Base-by-base conservation (phyloP, 2,888 invertebrate genomes). In the Ceramica pisi region DNA sequence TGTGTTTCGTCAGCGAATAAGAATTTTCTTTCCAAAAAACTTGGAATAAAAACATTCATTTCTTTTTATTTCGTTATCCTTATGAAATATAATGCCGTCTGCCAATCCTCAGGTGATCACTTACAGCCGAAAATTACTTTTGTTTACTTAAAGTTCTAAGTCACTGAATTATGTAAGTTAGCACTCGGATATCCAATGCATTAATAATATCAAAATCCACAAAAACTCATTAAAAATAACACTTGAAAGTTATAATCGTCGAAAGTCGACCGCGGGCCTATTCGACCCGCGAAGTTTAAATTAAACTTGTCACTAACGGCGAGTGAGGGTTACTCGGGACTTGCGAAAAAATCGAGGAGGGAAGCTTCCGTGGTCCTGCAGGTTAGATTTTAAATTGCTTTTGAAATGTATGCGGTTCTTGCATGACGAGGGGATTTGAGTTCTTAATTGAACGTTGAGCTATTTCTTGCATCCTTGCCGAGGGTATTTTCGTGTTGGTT, bases 211-310 rank as follows among this genome's bases (percentile, higher is more conserved):
- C 71, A 82, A 89, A 91, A 91, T 90, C 88, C 89, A 87, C 87
- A 89, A 91, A 92, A 94, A 93, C 91, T 94, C 94, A 93, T 94
- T 94, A 93, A 94, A 94, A 94, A 94, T 94, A 93, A 93, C 94
- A 93, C 91, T 93, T 92, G 73, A 86, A 94, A 94, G 90, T 94
- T 94, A 91, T 94, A 93, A 94, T 92, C 92, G 93, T 89, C 89
- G 82, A 87, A 88, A 87, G 82, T 87, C 87, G 87, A 83, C 87
- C 87, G 84, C 87, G 90, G 92, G 91, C 90, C 92, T 89, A 87
- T 88, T 85, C 88, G 90, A 85, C 88, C 90, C 90, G 87, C 83
- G 86, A 94, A 94, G 89, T 94, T 95, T 95, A 94, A 94, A 94
- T 95, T 94, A 92, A 92, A 93, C 90, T 94, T 94, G 94, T 94